phyloP scores from a whole-genome alignment of 2,888 invertebrate genomes.

The Tholera decimalis region DNA sequence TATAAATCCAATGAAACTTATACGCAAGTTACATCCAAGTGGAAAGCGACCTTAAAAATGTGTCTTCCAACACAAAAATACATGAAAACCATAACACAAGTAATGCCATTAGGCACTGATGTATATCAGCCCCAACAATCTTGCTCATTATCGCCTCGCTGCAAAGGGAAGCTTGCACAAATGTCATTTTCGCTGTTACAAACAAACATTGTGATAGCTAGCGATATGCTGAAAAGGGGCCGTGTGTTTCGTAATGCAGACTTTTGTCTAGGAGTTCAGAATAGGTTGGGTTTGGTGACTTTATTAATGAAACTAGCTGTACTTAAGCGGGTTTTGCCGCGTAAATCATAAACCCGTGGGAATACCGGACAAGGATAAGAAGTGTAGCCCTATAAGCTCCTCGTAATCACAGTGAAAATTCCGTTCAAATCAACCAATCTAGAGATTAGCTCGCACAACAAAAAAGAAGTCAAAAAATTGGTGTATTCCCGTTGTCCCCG shows the following conservation, averaged over 20 bases:
- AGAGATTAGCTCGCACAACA: too few species aligned
- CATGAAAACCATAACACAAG: slow-evolving; percentile 6
- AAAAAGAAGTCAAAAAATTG: too few species aligned
- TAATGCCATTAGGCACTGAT: slow-evolving; percentile 13
- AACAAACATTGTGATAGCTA: slow-evolving; percentile 46
- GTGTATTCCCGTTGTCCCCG: too few species aligned
- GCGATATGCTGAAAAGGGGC: slow-evolving; percentile 15
- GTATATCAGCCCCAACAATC: slow-evolving; percentile 46
- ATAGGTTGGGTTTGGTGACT: background rate
- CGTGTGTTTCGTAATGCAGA: slow-evolving; percentile 4
- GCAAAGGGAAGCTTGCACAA: slow-evolving; percentile 41
- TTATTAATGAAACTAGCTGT: too few species aligned
- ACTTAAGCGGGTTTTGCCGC: too few species aligned
- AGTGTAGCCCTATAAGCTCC: too few species aligned
- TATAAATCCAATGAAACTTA: too few species aligned
- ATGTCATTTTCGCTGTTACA: slow-evolving; percentile 45
- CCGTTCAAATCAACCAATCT: too few species aligned
- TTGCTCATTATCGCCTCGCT: slow-evolving; percentile 41
- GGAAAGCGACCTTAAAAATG: background rate
- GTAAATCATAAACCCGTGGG: too few species aligned
- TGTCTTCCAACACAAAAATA: background rate
- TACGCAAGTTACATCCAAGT: background rate
- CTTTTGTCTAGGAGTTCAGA: background rate
- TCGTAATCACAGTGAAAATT: too few species aligned
- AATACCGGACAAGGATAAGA: too few species aligned